Conservation (phyloP, 1,140 invertebrate genomes). For the Cotesia chilonis region DNA sequence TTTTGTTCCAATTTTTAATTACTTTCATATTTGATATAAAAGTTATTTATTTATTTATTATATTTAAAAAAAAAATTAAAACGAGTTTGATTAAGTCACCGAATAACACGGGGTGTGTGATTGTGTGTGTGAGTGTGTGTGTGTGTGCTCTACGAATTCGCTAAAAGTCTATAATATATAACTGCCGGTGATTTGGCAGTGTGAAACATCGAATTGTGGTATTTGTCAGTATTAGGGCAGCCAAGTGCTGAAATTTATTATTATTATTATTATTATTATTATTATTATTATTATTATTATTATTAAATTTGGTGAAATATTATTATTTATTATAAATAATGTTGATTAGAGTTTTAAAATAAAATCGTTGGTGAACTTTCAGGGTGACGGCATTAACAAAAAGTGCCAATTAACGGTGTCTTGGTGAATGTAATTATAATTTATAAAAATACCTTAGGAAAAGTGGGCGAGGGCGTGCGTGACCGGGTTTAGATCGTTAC, state of each 20-base stretch:
- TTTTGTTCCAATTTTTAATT: background rate
- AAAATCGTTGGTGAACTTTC: background rate
- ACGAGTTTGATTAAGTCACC: background rate
- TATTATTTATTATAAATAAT: background rate
- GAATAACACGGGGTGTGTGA: background rate
- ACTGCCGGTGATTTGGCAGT: slow-evolving; percentile 34
- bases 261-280: background rate
- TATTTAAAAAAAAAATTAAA: background rate
- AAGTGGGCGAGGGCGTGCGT: slow-evolving; percentile 32
- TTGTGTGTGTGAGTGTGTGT: slow-evolving; percentile 24
- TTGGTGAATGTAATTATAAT: slow-evolving; percentile 28
- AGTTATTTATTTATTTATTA: too few relatives aligned
- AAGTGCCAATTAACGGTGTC: slow-evolving; percentile 33
- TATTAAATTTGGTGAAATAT: background rate
- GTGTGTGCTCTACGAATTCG: slow-evolving; percentile 1
- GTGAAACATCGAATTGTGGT: slow-evolving; percentile 31
- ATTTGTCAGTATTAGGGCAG: too few relatives aligned
- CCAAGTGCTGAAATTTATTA: slow-evolving; percentile 8
- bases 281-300: slow-evolving; percentile 7
- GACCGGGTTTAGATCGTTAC: slow-evolving; percentile 24
- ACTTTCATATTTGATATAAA: background rate
- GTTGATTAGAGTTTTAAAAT: background rate
- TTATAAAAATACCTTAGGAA: background rate
- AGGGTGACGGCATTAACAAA: background rate
- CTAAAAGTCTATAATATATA: background rate